These are phyloP conservation scores for Pelvicachromis taeniatus DNA, from an alignment of 2,113 vertebrate species.

Conservation along the genomic window DNA sequence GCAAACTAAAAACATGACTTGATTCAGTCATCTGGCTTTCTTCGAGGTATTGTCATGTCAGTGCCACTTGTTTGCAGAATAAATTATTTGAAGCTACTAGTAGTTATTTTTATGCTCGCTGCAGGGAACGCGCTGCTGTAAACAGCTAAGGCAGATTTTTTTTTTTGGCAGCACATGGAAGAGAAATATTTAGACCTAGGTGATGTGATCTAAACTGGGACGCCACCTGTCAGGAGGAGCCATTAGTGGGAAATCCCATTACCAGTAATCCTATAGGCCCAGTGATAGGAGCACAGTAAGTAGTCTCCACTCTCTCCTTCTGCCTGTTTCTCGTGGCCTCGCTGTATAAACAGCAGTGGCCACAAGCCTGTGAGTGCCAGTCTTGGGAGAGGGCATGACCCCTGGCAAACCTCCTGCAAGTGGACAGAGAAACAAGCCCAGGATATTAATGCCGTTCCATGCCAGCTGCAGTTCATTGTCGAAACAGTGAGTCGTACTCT, in stretches of 20 bases:
- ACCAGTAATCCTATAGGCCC: conserved; percentile 60
- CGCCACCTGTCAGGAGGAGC: conserved; percentile 57
- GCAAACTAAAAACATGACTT: background rate
- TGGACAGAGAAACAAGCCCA: conserved; percentile 2
- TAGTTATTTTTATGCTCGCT: background rate
- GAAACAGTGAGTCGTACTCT: conserved; percentile 42
- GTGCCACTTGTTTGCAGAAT: background rate
- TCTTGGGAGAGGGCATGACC: conserved; percentile 27
- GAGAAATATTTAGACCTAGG: conserved; percentile 9
- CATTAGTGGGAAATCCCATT: conserved; percentile 67
- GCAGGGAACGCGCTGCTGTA: background rate
- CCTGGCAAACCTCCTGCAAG: conserved; percentile 40
- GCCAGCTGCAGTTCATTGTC: conserved; percentile 28
- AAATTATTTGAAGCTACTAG: background rate
- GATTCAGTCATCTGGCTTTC: background rate
- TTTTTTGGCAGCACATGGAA: background rate
- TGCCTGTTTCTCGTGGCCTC: background rate
- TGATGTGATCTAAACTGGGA: conserved; percentile 50
- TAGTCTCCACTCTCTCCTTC: background rate
- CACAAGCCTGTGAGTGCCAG: conserved; percentile 16
- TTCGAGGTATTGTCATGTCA: background rate
- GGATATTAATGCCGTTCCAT: conserved; percentile 60
- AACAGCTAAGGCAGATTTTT: background rate
- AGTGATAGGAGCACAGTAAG: background rate
- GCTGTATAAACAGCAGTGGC: conserved; percentile 17